Conservation (phyloP, 2,797 vertebrate genomes). For the Hypotaenidia okinawae region DNA sequence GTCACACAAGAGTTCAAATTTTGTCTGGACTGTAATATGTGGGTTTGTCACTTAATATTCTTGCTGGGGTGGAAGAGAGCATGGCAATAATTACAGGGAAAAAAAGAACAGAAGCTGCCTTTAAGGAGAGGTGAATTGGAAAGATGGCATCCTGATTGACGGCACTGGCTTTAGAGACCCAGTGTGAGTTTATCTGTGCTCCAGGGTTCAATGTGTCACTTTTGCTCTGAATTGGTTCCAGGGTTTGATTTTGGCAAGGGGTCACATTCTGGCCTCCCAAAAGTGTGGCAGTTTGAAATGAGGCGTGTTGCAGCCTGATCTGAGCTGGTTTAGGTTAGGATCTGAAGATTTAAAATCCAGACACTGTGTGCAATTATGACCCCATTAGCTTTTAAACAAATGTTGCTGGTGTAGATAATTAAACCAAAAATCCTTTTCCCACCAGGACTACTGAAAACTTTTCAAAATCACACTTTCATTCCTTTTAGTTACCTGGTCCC, state of each 20-base stretch:
- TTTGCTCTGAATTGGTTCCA: constrained; percentile 5
- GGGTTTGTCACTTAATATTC: not conserved
- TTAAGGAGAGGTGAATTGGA: not conserved
- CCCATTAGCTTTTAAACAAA: not conserved
- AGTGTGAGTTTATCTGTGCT: not conserved
- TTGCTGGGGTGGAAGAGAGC: not conserved
- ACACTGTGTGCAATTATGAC: constrained; percentile 4
- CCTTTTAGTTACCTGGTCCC: not conserved
- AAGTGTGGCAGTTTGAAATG: not conserved
- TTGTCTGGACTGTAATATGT: not conserved
- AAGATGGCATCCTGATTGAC: not conserved
- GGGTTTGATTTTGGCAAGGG: not conserved
- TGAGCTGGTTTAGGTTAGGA: constrained; percentile 8
- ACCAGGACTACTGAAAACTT: not conserved
- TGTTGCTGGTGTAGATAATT: not conserved
- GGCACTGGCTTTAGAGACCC: not conserved
- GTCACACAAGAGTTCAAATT: not conserved
- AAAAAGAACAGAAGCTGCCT: not conserved
- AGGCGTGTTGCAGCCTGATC: not conserved
- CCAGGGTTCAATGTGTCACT: not conserved
- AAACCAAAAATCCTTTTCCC: not conserved
- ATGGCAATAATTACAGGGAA: not conserved
- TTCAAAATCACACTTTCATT: not conserved
- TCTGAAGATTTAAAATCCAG: not conserved
- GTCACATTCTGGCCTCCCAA: not conserved